Percentiles rank a stretch among this genome's conserved stretches.
phyloP scores from a whole-genome alignment of 2,888 invertebrate species.

The Tipula vernalis region DNA sequence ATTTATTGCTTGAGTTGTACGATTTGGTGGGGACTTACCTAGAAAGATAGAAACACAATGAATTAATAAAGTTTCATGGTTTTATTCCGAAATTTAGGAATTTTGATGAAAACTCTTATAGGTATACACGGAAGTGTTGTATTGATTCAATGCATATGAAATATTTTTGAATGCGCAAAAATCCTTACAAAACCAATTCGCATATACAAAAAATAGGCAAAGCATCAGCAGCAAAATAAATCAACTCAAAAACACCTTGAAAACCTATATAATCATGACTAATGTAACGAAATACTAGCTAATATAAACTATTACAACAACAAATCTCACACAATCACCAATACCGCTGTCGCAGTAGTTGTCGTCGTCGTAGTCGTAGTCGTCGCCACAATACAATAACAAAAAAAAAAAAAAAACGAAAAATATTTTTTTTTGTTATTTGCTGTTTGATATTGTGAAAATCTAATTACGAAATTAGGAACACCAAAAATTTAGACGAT shows the following conservation, averaged over 20 bases:
- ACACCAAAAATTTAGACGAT: background rate
- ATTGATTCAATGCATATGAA: no score
- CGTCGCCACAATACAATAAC: background rate
- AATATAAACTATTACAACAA: background rate
- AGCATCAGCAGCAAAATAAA: background rate
- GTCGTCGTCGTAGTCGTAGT: background rate
- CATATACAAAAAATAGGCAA: background rate
- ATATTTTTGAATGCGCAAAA: background rate
- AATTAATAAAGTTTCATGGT: background rate
- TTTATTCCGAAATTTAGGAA: background rate
- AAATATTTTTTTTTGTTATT: background rate
- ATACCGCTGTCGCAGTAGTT: background rate
- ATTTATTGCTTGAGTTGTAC: background rate
- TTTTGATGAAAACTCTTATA: background rate
- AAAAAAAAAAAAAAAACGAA: background rate
- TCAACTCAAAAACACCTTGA: background rate
- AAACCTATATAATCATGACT: background rate
- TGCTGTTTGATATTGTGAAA: background rate
- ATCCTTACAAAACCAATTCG: background rate
- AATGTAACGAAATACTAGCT: background rate
- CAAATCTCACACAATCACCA: background rate
- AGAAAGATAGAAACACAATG: background rate
- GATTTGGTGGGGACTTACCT: background rate
- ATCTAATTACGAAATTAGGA: constrained; percentile 4
- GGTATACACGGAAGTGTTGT: background rate